These are phyloP conservation scores for Passerculus sandwichensis DNA, from an alignment of 2,797 vertebrate genomes.

Conservation along the genomic window DNA sequence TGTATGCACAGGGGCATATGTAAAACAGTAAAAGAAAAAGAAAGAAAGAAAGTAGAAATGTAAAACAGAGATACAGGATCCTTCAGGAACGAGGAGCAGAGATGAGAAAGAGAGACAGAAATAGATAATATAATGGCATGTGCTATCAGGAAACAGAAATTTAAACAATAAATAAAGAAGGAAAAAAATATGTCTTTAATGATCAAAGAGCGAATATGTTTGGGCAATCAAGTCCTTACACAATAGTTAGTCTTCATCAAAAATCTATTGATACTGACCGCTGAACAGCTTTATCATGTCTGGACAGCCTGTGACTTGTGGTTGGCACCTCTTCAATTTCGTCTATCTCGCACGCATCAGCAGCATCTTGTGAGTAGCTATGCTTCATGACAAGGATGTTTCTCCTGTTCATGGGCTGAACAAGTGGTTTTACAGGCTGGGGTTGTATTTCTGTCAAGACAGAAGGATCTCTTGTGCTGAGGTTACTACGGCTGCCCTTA, in stretches of 20 bases:
- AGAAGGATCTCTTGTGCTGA: slow-evolving; percentile 87
- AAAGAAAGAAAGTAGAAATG: background rate
- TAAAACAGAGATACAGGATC: background rate
- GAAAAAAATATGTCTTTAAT: slow-evolving; percentile 39
- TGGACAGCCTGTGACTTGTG: slow-evolving; percentile 96
- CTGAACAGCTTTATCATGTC: slow-evolving; percentile 98
- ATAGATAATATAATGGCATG: slow-evolving; percentile 1
- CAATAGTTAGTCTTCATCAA: slow-evolving; percentile 83
- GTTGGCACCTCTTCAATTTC: slow-evolving; percentile 98
- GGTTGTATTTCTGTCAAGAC: slow-evolving; percentile 89
- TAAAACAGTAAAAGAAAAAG: background rate
- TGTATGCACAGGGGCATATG: background rate
- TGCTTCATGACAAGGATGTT: slow-evolving; percentile 99
- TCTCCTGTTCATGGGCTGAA: slow-evolving; percentile 87
- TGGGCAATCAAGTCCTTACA: slow-evolving; percentile 74
- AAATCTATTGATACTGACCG: slow-evolving; percentile 98
- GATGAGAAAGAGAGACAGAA: background rate
- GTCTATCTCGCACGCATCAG: slow-evolving; percentile 91
- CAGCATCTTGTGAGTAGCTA: slow-evolving; percentile 95
- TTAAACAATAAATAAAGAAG: slow-evolving; percentile 41
- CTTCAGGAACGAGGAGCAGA: background rate
- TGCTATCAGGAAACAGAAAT: slow-evolving; percentile 50
- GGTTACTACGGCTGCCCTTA: slow-evolving; percentile 90
- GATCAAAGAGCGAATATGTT: slow-evolving; percentile 29
- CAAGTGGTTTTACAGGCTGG: slow-evolving; percentile 86